Base-by-base conservation (phyloP, 2,797 vertebrate species). In the Phyllotis vaccarum region DNA sequence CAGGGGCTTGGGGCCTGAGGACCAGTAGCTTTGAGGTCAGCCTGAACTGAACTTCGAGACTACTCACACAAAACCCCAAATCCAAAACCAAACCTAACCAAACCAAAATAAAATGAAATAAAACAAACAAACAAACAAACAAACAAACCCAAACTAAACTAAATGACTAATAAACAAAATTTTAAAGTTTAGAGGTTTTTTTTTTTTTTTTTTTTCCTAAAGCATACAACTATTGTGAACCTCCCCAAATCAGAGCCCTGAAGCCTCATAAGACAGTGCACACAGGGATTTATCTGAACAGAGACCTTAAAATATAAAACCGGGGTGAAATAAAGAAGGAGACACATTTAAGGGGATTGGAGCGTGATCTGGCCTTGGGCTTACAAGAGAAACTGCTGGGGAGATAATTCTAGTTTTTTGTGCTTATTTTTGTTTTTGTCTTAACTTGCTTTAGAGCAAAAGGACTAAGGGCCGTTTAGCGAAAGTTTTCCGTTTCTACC, bases 321-420 rank as follows among this genome's bases (percentile, higher is more conserved):
- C 66, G n/a, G 37, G 14, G 12, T 46, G 72, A 75, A 87, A 58
- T 83, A 68, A 85, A 64, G 95, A 60, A 62, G n/a, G 62, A 82
- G 37, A 64, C 34, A 89, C 74, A 88, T 92, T 93, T 89, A 83
- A 83, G 86, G 96, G 21, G 40, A n/a, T 62, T 83, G 27, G 22
- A n/a, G n/a, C n/a, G n/a, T n/a, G n/a, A n/a, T 94, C 56, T 80
- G 29, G 72, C 75, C 43, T 58, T n/a, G 37, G 70, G n/a, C 76
- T 37, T 31, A 54, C 27, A 54, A 86, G 83, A 70, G 22, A 70
- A 86, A n/a, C 43, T 24, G 82, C n/a, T 12, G 3, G 37, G 29
- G 29, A 49, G 12, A 7, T 21, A 22, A 6, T 66, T 64, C 40
- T 22, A 58, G 43, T 21, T 46, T 22, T 24, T 5, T 52, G 11